phyloP scores from a whole-genome alignment of 2,888 invertebrate species.

The Hirudinaria manillensis region DNA sequence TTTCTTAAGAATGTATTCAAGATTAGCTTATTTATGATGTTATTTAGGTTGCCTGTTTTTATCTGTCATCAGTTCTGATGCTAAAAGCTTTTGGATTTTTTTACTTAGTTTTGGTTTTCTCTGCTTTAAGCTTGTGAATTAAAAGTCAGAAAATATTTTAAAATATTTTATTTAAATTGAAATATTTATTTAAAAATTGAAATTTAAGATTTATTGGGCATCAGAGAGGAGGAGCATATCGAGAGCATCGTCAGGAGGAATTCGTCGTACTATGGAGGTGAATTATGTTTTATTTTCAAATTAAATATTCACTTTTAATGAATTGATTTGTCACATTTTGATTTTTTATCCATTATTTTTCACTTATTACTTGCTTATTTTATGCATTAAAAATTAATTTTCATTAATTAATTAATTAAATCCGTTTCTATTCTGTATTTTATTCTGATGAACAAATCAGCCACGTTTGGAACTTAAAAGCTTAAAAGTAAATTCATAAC shows the following conservation, averaged over 20 bases:
- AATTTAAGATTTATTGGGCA: not conserved
- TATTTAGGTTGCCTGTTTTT: too few species aligned
- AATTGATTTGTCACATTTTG: not conserved
- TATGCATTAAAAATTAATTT: not conserved
- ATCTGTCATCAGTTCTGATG: too few species aligned
- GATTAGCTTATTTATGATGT: too few species aligned
- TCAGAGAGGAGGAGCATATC: not conserved
- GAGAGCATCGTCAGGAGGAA: not conserved
- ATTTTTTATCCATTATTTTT: not conserved
- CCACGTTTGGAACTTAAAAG: not conserved
- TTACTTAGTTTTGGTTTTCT: not conserved
- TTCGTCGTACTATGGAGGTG: slow-evolving; percentile 1
- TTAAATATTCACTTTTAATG: not conserved
- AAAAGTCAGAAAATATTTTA: too few species aligned
- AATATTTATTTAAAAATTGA: too few species aligned
- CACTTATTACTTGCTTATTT: not conserved
- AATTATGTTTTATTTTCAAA: too few species aligned
- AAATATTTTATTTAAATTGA: too few species aligned
- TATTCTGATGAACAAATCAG: too few species aligned
- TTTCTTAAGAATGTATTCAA: too few species aligned
- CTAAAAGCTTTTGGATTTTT: not conserved
- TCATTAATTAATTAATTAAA: not conserved
- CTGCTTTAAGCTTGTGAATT: too few species aligned
- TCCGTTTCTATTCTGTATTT: not conserved
- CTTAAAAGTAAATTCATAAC: not conserved